Base-by-base conservation (phyloP, 2,888 invertebrate genomes). In the Aleiodes leptofemur region DNA sequence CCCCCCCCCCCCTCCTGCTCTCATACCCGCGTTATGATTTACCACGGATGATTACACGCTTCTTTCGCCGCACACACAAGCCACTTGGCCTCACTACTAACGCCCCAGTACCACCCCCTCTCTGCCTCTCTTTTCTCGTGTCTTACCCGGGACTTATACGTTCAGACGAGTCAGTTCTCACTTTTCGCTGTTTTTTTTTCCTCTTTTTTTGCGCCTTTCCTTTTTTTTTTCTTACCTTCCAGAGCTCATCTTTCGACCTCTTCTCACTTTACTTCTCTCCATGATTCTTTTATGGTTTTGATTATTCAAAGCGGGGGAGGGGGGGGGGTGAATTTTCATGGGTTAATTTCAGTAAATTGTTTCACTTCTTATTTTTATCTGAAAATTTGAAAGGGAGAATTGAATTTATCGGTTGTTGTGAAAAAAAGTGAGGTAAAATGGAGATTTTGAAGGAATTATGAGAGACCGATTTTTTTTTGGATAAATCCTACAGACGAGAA, bases 281-380 rank as follows among this genome's bases (percentile, higher is more conserved):
- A 48, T 64, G 31, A 59, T 59, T 59, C 59, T 59, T 59, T 59
- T 59, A 59, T 59, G 59, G 13, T 31, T 59, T 34, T 59, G 34
- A 59, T 59, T 59, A 59, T 59, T 29, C 34, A 59, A 43, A 3
- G 43, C 43, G 43, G 43, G 43, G 59, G 59, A 59, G 8, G 0
- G 43, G 6, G 43, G 43, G 43, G 59, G 59, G 59, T n/a, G 34
- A 34, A 34, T 59, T 59, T 59, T 64, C 43, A 48, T 64, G 79
- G 72, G 80, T 83, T 83, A 81, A 82, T 82, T 76, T 69, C 43
- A 43, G 43, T 43, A 43, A 43, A 43, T 43, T 43, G 43, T 43
- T 57, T 71, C 48, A 14, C n/a, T 48, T 14, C 43, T 64, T 64
- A 43, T 61, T 61, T 61, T 38, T n/a, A 13, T n/a, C 14, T 14